Evolutionary conservation across 2,888 invertebrate species (phyloP).

Genomic region (Rhagium mordax): DNA sequence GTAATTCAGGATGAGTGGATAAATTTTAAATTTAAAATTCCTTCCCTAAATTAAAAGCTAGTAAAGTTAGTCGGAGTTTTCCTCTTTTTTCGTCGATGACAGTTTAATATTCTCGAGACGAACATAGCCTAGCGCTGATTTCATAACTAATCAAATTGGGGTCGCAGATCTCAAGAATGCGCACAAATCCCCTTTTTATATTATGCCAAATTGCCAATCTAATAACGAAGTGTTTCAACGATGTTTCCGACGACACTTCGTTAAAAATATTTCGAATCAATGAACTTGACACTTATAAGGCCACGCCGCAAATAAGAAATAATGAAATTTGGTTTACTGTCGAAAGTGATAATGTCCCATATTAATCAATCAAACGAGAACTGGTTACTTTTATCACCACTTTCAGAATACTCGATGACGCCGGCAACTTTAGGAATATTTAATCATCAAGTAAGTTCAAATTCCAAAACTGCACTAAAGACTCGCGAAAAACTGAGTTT

Average conservation of each 20-base stretch:
- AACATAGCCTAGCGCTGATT: constrained; percentile 59
- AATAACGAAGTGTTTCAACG: constrained; percentile 65
- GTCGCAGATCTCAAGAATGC: constrained; percentile 58
- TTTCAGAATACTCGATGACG: background rate
- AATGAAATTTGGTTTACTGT: constrained; percentile 23
- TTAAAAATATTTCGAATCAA: constrained; percentile 58
- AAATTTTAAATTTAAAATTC: constrained; percentile 47
- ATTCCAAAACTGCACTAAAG: too few relatives aligned
- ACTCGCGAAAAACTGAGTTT: too few relatives aligned
- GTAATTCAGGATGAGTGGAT: constrained; percentile 37
- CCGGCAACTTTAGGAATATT: background rate
- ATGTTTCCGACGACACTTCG: constrained; percentile 65
- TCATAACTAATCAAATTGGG: constrained; percentile 64
- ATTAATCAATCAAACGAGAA: constrained; percentile 7
- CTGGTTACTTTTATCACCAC: background rate
- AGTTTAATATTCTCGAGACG: constrained; percentile 60
- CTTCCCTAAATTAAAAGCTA: constrained; percentile 59
- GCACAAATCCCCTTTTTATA: constrained; percentile 55
- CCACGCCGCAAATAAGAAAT: constrained; percentile 29
- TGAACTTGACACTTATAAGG: constrained; percentile 35
- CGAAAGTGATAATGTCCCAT: constrained; percentile 1
- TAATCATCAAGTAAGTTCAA: too few relatives aligned
- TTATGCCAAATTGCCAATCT: constrained; percentile 66
- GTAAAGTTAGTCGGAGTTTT: constrained; percentile 52
- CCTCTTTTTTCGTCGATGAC: constrained; percentile 38